These are phyloP conservation scores for Dendrocopos noguchii DNA, from an alignment of 2,113 vertebrate species.

Conservation along the genomic window DNA sequence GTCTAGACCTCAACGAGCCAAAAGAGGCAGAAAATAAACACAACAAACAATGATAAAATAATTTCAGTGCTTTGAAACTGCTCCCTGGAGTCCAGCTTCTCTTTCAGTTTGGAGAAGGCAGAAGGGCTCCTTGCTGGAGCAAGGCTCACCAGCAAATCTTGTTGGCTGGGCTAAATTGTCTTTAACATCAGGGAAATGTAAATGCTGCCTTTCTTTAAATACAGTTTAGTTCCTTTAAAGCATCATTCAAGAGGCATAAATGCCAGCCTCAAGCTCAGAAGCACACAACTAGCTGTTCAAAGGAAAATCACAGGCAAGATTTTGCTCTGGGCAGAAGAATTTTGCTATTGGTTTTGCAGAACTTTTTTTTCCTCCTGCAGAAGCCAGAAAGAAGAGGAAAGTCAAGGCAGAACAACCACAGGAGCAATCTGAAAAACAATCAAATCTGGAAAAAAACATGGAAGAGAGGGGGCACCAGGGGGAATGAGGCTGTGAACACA, in stretches of 20 bases:
- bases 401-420: neutral
- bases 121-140: neutral
- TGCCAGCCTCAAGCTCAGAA: slow-evolving; percentile 17
- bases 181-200: neutral
- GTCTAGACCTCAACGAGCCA: neutral
- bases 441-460: neutral
- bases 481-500: fast-evolving
- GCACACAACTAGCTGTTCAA: neutral
- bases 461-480: neutral
- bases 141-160: neutral
- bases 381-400: neutral
- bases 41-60: neutral
- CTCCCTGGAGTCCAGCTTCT: neutral
- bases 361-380: neutral
- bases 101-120: neutral
- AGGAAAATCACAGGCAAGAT: neutral
- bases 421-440: neutral
- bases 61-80: neutral
- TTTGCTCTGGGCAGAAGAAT: neutral
- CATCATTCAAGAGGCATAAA: slow-evolving; percentile 25
- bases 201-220: slow-evolving; percentile 44
- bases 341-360: neutral
- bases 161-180: neutral
- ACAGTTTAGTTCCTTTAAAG: slow-evolving; percentile 41
- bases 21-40: neutral